Percentiles rank a stretch among this genome's conserved stretches.
phyloP scores from a whole-genome alignment of 2,888 invertebrate species.

The Phyto melanocephala region DNA sequence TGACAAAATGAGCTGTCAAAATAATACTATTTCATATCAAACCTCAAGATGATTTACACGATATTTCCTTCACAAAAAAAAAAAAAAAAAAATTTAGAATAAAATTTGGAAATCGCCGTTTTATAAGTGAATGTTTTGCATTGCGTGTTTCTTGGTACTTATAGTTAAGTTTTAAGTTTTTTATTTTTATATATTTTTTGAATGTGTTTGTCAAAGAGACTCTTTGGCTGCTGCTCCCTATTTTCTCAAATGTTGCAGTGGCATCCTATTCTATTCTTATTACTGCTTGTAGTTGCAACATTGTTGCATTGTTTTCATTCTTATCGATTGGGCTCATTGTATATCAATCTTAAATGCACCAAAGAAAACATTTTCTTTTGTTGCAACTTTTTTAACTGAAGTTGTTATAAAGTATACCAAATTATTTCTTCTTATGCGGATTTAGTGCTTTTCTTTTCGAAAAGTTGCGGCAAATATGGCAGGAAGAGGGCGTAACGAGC shows the following conservation, averaged over 20 bases:
- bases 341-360: slow-evolving; percentile 38
- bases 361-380: slow-evolving; percentile 8
- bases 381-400: slow-evolving; percentile 8
- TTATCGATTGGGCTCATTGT: slow-evolving; percentile 49
- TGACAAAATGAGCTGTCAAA: too few species aligned
- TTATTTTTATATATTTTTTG: too few species aligned
- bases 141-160: too few species aligned
- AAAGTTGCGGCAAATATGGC: slow-evolving; percentile 16
- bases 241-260: slow-evolving; percentile 1
- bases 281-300: slow-evolving; percentile 29
- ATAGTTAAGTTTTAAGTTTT: too few species aligned
- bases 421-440: not conserved
- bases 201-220: slow-evolving; percentile 15
- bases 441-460: not conserved
- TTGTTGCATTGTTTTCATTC: slow-evolving; percentile 35
- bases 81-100: too few species aligned
- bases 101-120: too few species aligned
- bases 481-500: slow-evolving; percentile 50
- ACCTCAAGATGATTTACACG: too few species aligned
- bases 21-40: too few species aligned
- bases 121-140: too few species aligned
- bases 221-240: slow-evolving; percentile 41
- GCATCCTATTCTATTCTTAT: not conserved
- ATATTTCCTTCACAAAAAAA: too few species aligned
- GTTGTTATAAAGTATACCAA: slow-evolving; percentile 19